Percentiles rank a stretch among this genome's conserved stretches.
phyloP scores from a whole-genome alignment of 2,888 invertebrate species.

The Rosalia funebris region DNA sequence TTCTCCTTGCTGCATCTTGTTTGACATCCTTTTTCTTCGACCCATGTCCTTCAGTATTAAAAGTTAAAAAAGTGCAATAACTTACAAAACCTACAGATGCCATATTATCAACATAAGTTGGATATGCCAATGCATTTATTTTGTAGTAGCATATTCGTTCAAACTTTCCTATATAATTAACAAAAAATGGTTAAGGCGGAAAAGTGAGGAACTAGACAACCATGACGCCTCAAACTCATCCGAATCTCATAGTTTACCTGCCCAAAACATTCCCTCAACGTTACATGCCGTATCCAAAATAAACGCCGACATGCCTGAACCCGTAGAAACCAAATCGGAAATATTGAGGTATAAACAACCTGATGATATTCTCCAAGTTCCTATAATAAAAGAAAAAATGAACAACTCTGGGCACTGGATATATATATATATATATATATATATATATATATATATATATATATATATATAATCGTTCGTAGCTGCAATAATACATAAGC shows the following conservation, averaged over 20 bases:
- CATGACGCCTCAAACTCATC: constrained; percentile 69
- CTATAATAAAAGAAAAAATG: constrained; percentile 67
- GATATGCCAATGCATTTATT: constrained; percentile 27
- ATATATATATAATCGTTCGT: too few relatives aligned
- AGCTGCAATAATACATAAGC: too few relatives aligned
- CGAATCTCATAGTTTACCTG: constrained; percentile 63
- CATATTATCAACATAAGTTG: constrained; percentile 29
- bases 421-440: too few relatives aligned
- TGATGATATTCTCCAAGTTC: constrained; percentile 61
- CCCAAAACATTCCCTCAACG: constrained; percentile 65
- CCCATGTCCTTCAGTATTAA: constrained; percentile 32
- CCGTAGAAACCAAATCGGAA: constrained; percentile 63
- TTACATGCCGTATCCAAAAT: constrained; percentile 57
- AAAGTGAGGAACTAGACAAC: constrained; percentile 69
- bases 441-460: too few relatives aligned
- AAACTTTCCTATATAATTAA: constrained; percentile 57
- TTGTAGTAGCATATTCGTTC: constrained; percentile 36
- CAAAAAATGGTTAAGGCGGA: constrained; percentile 74
- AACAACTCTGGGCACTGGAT: too few relatives aligned
- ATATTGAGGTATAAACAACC: constrained; percentile 61
- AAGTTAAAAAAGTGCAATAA: constrained; percentile 31
- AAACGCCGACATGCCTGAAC: constrained; percentile 63
- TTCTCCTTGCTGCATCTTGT: constrained; percentile 28
- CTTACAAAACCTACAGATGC: constrained; percentile 29
- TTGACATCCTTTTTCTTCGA: constrained; percentile 40